Percentiles rank a stretch among this genome's conserved stretches.
These are phyloP conservation scores for Laupala kohalensis DNA, from an alignment of 1,140 invertebrate genomes.

Conservation along the genomic window DNA sequence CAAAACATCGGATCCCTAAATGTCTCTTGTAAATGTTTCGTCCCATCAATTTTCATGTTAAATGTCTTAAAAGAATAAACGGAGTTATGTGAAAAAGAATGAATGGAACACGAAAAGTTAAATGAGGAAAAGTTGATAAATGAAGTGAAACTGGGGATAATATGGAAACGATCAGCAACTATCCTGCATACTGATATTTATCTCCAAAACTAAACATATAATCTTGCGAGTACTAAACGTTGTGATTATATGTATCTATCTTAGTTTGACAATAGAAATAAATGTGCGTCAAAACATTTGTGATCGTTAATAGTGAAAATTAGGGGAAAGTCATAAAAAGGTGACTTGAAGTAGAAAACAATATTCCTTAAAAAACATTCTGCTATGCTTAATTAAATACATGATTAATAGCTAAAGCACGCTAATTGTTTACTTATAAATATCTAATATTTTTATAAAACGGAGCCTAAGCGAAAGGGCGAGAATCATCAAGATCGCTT, in stretches of 20 bases:
- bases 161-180: not conserved
- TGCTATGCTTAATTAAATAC: not conserved
- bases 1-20: no score
- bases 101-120: no score
- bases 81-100: no score
- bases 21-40: no score
- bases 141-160: no score
- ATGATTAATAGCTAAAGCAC: not conserved
- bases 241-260: not conserved
- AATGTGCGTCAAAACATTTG: not conserved
- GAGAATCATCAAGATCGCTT: not conserved
- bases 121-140: no score
- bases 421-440: not conserved
- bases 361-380: not conserved
- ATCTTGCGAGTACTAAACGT: not conserved
- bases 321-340: not conserved
- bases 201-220: not conserved
- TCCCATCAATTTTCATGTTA: no score
- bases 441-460: not conserved
- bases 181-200: not conserved
- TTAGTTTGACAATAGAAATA: not conserved
- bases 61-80: no score
- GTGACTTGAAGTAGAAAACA: not conserved
- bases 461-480: not conserved
- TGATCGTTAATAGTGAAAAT: not conserved